Percentiles rank a stretch among this genome's conserved stretches.
Evolutionary conservation across 2,113 vertebrate genomes (phyloP).

Genomic region (Furnarius figulus): DNA sequence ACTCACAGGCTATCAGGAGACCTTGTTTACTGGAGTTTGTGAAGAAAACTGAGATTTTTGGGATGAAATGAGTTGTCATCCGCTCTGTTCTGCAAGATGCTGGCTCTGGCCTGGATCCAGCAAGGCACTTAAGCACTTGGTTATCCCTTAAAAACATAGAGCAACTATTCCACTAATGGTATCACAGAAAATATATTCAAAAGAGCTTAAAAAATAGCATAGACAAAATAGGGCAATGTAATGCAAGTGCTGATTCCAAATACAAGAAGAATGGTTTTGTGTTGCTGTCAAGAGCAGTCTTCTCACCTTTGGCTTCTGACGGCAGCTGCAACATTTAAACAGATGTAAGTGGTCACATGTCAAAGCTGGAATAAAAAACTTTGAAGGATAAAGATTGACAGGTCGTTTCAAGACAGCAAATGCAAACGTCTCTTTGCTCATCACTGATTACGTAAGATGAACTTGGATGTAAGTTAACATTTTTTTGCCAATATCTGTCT

Average conservation of each 20-base stretch:
- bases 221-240: background rate
- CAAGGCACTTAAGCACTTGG: background rate
- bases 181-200: background rate
- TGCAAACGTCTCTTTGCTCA: conserved; percentile 15
- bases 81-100: conserved; percentile 19
- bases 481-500: conserved; percentile 38
- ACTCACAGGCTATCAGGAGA: background rate
- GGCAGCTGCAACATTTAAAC: background rate
- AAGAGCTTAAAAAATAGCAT: background rate
- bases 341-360: background rate
- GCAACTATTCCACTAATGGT: background rate
- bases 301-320: background rate
- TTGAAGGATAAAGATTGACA: background rate
- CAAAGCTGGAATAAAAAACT: background rate
- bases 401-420: background rate
- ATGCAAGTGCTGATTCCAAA: background rate
- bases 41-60: conserved; percentile 27
- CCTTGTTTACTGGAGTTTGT: conserved; percentile 2
- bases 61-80: conserved; percentile 19
- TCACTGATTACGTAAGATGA: conserved; percentile 20
- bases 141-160: background rate
- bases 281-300: background rate
- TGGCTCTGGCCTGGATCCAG: conserved; percentile 40
- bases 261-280: background rate
- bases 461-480: background rate